Conservation (phyloP, 2,888 invertebrate species). For the Drosophila meridiana region DNA sequence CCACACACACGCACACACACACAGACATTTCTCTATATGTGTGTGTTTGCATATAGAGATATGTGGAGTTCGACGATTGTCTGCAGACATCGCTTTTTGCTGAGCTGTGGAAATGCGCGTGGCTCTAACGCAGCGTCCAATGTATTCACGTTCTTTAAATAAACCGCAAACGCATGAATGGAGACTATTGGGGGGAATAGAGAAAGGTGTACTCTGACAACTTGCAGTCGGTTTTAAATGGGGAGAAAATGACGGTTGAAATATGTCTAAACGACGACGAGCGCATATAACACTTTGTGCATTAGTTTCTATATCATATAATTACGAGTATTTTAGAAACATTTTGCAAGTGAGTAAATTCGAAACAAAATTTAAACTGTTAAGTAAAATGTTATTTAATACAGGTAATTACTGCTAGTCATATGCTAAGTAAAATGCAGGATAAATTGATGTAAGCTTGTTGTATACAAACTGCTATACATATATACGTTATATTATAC, state of each 20-base stretch:
- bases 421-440: neutral
- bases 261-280: slow-evolving; percentile 7
- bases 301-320: neutral
- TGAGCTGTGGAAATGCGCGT: slow-evolving; percentile 18
- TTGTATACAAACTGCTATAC: neutral
- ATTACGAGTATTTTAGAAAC: neutral
- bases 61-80: slow-evolving; percentile 43
- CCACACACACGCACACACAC: slow-evolving; percentile 13
- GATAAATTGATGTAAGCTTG: neutral
- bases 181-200: neutral
- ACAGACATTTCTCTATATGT: neutral
- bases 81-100: slow-evolving; percentile 33
- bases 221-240: slow-evolving; percentile 20
- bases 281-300: neutral
- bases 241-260: slow-evolving; percentile 17
- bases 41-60: neutral
- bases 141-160: slow-evolving; percentile 63
- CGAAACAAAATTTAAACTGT: neutral
- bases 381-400: neutral
- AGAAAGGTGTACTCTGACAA: slow-evolving; percentile 36
- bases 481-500: neutral
- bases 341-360: neutral
- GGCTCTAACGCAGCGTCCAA: slow-evolving; percentile 46
- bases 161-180: slow-evolving; percentile 54
- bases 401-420: neutral